phyloP scores from a whole-genome alignment of 2,888 invertebrate species.

The Rhogogaster chlorosoma region DNA sequence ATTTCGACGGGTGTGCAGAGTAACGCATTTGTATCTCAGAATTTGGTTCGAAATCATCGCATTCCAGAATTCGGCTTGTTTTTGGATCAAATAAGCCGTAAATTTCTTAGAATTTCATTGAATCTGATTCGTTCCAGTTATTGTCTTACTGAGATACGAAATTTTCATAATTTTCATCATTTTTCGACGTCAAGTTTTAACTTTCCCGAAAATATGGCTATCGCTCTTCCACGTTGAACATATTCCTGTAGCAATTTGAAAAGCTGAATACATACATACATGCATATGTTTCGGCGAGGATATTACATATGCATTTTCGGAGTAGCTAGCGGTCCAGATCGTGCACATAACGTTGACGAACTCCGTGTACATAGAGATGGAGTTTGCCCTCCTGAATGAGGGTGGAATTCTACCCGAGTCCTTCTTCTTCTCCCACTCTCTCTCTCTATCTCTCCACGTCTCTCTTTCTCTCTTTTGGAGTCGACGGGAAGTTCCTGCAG shows the following conservation, averaged over 20 bases:
- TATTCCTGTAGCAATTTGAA: neutral
- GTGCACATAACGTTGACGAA: neutral
- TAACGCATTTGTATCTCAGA: no score
- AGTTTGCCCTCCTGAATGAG: neutral
- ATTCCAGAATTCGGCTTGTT: no score
- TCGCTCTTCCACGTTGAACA: neutral
- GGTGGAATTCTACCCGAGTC: neutral
- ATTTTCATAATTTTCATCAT: no score
- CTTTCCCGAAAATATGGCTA: no score
- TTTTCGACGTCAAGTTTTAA: no score
- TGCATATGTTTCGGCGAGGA: neutral
- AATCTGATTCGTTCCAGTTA: no score
- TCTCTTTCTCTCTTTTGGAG: neutral
- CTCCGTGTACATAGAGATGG: neutral
- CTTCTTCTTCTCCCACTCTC: neutral
- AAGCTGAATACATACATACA: neutral
- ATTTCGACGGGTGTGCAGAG: neutral
- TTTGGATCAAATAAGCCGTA: no score
- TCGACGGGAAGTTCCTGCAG: constrained; percentile 10
- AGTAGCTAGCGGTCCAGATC: neutral
- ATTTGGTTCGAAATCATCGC: no score
- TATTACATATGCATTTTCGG: constrained; percentile 15
- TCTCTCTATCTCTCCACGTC: neutral
- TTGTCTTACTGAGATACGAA: no score
- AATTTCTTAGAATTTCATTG: no score